These are phyloP conservation scores for Otus sunia DNA, from an alignment of 2,113 vertebrate genomes.

Conservation along the genomic window DNA sequence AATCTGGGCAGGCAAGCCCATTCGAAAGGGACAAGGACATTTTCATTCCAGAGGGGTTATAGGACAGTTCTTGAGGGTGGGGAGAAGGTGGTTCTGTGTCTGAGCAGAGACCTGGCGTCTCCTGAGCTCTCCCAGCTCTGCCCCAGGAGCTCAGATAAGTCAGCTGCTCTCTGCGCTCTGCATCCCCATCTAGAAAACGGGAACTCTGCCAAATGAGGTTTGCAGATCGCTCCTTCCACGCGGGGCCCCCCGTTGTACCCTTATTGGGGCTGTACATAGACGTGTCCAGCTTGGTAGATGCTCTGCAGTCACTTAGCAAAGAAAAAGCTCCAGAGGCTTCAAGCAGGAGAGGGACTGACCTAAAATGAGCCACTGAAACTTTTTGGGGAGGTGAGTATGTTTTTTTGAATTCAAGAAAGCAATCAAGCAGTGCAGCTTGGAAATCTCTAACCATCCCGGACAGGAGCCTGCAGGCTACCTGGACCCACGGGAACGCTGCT, in stretches of 20 bases:
- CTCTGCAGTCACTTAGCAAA: not conserved
- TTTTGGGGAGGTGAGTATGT: not conserved
- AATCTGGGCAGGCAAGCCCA: not conserved
- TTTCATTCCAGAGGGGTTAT: not conserved
- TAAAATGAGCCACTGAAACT: not conserved
- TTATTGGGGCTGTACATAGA: accelerated
- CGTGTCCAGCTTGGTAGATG: not conserved
- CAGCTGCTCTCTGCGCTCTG: not conserved
- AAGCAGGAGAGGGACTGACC: not conserved
- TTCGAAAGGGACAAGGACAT: not conserved
- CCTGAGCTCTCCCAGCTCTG: not conserved
- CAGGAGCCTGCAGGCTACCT: not conserved
- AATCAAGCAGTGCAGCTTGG: not conserved
- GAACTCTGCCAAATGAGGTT: not conserved
- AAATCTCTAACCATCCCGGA: not conserved
- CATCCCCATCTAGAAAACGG: not conserved
- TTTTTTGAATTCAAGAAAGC: not conserved
- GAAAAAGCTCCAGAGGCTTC: not conserved
- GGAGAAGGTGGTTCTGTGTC: not conserved
- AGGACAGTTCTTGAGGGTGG: not conserved
- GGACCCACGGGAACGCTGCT: not conserved
- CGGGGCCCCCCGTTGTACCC: accelerated
- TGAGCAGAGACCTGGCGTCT: not conserved
- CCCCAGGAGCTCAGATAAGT: not conserved
- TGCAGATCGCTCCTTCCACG: not conserved